phyloP scores from a whole-genome alignment of 2,113 vertebrate species.

The Eleginops maclovinus region DNA sequence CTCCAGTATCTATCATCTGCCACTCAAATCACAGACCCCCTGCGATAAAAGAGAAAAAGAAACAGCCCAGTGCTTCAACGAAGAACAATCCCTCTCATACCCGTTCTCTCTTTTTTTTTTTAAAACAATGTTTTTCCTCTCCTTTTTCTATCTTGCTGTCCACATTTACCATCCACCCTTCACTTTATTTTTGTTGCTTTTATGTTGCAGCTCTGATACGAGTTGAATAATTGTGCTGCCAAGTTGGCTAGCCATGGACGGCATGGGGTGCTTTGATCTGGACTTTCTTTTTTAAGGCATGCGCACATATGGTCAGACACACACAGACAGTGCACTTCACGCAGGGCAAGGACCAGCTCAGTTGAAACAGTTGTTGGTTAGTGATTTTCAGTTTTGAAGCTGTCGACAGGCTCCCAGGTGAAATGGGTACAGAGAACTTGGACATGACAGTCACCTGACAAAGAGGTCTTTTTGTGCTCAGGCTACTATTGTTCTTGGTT shows the following conservation, averaged over 20 bases:
- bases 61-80: conserved; percentile 27
- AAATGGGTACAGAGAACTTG: conserved; percentile 3
- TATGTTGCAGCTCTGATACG: conserved; percentile 57
- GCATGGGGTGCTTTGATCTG: conserved; percentile 71
- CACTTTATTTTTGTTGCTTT: conserved; percentile 36
- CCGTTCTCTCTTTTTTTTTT: conserved; percentile 4
- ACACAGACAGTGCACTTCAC: background rate
- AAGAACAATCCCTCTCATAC: conserved; percentile 48
- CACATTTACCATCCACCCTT: background rate
- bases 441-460: conserved; percentile 25
- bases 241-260: conserved; percentile 57
- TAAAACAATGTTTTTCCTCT: no score
- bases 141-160: conserved; percentile 43
- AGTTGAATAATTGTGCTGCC: conserved; percentile 61
- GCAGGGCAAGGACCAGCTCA: conserved; percentile 21
- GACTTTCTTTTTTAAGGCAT: conserved; percentile 50
- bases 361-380: conserved; percentile 38
- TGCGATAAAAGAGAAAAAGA: background rate
- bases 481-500: conserved; percentile 8
- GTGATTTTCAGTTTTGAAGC: conserved; percentile 16
- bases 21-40: conserved; percentile 44
- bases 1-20: conserved; percentile 53
- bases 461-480: background rate
- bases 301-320: conserved; percentile 11
- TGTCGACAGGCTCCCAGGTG: conserved; percentile 26